Base-by-base conservation (phyloP, 2,888 invertebrate genomes). In the Zhengitettix transpicula region DNA sequence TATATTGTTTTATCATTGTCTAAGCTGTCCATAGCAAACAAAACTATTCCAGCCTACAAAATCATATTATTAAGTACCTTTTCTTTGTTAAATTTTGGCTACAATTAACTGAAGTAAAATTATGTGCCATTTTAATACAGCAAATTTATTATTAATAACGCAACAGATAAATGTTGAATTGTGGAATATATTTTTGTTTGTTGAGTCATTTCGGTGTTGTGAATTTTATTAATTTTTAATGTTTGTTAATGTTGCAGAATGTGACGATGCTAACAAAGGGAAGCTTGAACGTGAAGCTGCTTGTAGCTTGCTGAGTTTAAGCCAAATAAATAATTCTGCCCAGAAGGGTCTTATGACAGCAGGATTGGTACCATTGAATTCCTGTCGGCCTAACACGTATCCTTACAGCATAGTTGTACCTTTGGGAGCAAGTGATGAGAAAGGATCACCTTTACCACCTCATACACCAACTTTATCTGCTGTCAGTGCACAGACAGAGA, bases 221-320 rank as follows among this genome's bases (percentile, higher is more conserved):
- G 60, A 0, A 17, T 15, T 1, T 40, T 15, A 28, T 28, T 5
- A 2, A 28, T 5, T 28, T 28, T 28, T 28, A 28, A 28, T 2
- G 28, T 5, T 28, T 28, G 28, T 47, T 14, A 47, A 47, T 47
- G 14, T 47, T 47, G 2, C 47, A 47, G 47, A 47, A 12, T 47
- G n/a, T 56, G 61, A 59, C 44, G 61, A 57, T 8, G 55, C 42
- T 16, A 52, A 16, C n/a, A 57, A 62, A 53, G 60, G 72, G 70
- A 40, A 72, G 71, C 59, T 73, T 67, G 91, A 91, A 71, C 89
- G 89, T 67, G 91, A 91, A 74, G 90, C 90, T 10, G 91, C 90
- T 0, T 85, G 87, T 66, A 86, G 90, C 69, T 74, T 92, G 61
- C 72, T 92, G 52, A 87, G 89, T 44, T 74, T 92, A 54, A 83